A percentile compares a stretch with the other conserved stretches of the same genome.
Evolutionary conservation across 1,140 invertebrate species (phyloP).

Genomic region (Caerostris extrusa): DNA sequence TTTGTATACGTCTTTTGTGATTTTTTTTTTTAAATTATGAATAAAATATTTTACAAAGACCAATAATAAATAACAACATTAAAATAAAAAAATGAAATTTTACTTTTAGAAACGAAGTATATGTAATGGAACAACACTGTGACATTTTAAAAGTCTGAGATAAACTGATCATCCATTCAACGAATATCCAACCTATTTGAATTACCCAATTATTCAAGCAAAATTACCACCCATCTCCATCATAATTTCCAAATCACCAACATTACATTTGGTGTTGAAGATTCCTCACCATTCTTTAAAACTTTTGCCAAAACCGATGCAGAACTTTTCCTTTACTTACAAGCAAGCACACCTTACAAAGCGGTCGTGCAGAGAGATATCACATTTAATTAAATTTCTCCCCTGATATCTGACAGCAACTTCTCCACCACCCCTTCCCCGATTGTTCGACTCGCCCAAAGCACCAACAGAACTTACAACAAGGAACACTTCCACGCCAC

Average conservation of each 20-base stretch:
- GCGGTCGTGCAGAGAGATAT: slow-evolving; percentile 50
- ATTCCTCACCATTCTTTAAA: background rate
- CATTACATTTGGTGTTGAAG: background rate
- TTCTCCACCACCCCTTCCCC: background rate
- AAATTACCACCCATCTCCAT: background rate
- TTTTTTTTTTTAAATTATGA: too few relatives aligned
- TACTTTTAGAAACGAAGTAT: too few relatives aligned
- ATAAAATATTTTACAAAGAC: too few relatives aligned
- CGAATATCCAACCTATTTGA: background rate
- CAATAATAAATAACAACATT: too few relatives aligned
- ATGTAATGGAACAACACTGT: too few relatives aligned
- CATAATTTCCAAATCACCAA: background rate
- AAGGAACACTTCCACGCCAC: too few relatives aligned
- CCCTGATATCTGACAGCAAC: slow-evolving; percentile 11
- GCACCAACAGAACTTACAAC: background rate
- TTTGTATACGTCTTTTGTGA: too few relatives aligned
- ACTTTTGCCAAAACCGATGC: background rate
- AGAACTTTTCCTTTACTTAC: background rate
- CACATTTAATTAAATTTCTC: slow-evolving; percentile 75
- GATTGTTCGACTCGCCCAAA: background rate
- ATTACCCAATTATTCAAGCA: background rate
- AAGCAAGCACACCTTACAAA: background rate
- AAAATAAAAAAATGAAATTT: too few relatives aligned
- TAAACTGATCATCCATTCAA: background rate
- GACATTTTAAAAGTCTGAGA: too few relatives aligned